Percentiles rank a stretch among this genome's conserved stretches.
Evolutionary conservation across 2,113 vertebrate genomes (phyloP).

Genomic region (Pomatostomus ruficeps): DNA sequence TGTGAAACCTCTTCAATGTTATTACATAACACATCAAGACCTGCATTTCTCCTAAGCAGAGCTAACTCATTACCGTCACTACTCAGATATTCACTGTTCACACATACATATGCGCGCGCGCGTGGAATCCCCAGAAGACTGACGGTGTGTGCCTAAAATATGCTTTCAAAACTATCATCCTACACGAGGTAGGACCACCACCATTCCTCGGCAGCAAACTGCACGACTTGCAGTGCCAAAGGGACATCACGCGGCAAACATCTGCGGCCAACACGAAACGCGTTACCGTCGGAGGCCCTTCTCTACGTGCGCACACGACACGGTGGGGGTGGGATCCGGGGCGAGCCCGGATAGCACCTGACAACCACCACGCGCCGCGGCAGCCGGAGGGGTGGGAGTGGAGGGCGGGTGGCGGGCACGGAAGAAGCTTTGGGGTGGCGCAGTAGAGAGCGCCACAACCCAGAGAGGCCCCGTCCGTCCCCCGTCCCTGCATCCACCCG

Average conservation of each 20-base stretch:
- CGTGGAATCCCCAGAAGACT: neutral
- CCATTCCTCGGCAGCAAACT: neutral
- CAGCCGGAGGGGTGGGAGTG: neutral
- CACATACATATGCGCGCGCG: neutral
- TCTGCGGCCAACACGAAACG: neutral
- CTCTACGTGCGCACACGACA: neutral
- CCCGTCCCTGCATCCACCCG: neutral
- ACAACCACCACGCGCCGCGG: neutral
- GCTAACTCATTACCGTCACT: neutral
- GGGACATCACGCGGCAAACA: neutral
- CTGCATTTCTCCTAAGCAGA: neutral
- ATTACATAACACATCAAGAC: neutral
- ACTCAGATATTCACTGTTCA: neutral
- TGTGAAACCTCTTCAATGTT: neutral
- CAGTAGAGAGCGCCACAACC: neutral
- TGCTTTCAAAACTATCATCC: neutral
- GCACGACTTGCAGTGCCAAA: neutral
- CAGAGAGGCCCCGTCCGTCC: neutral
- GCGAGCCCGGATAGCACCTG: neutral
- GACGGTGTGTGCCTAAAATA: neutral
- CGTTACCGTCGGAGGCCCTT: neutral
- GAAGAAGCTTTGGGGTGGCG: neutral
- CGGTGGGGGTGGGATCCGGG: neutral
- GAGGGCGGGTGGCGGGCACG: neutral
- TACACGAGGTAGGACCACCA: neutral